Percentiles rank a stretch among this genome's conserved stretches.
Evolutionary conservation across 2,797 vertebrate species (phyloP).

Genomic region (Danio aesculapii): DNA sequence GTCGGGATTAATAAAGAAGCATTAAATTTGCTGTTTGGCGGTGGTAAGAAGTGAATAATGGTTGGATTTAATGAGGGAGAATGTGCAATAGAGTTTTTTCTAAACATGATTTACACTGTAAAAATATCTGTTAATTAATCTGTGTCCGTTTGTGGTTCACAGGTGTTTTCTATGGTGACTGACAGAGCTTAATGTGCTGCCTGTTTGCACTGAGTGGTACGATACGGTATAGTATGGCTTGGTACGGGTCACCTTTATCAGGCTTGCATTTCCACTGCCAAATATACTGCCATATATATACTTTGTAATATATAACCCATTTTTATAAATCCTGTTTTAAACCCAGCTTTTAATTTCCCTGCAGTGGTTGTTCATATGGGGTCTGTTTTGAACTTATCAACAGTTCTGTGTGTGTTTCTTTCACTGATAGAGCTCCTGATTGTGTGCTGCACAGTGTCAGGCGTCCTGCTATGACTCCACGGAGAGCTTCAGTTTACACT

Average conservation of each 20-base stretch:
- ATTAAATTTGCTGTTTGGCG: conserved; percentile 5
- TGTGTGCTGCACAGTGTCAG: conserved; percentile 49
- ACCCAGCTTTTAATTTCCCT: neutral
- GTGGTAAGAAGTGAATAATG: neutral
- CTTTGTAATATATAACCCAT: too few species aligned
- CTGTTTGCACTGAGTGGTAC: too few species aligned
- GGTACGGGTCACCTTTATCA: too few species aligned
- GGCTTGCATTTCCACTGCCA: too few species aligned
- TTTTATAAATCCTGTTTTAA: neutral
- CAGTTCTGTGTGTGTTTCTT: neutral
- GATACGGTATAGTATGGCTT: too few species aligned
- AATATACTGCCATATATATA: too few species aligned
- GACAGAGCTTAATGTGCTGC: too few species aligned
- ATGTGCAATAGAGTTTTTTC: conserved; percentile 13
- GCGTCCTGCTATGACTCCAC: conserved; percentile 42
- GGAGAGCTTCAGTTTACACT: conserved; percentile 37
- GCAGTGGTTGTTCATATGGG: neutral
- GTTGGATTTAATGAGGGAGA: neutral
- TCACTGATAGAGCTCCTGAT: conserved; percentile 44
- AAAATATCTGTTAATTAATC: too few species aligned
- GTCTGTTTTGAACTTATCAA: neutral
- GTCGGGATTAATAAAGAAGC: conserved; percentile 27
- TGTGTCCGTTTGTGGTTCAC: too few species aligned
- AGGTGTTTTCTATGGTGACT: too few species aligned
- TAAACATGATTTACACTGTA: too few species aligned